Conservation (phyloP, 2,113 vertebrate genomes). For the Clarias batrachus region DNA sequence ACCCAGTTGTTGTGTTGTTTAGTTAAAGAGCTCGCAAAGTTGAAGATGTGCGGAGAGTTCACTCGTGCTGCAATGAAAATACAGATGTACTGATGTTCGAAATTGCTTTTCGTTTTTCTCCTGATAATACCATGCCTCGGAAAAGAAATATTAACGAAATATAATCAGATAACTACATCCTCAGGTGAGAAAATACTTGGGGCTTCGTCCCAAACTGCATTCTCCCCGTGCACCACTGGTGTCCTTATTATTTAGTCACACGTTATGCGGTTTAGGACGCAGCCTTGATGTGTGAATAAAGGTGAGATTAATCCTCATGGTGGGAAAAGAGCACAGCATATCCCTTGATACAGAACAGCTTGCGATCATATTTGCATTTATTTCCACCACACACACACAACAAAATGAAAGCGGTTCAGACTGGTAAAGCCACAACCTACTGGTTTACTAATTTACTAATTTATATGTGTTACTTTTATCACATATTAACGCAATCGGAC, state of each 20-base stretch:
- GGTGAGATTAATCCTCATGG: not conserved
- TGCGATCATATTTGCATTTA: not conserved
- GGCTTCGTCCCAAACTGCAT: not conserved
- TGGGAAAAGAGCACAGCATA: not conserved
- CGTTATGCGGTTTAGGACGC: not conserved
- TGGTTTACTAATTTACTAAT: constrained; percentile 7
- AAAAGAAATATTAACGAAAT: not conserved
- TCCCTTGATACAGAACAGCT: not conserved
- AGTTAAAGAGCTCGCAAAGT: not conserved
- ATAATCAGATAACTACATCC: not conserved
- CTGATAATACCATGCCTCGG: not conserved
- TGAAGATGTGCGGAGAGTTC: not conserved
- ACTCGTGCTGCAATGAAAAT: not conserved
- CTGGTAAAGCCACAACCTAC: not conserved
- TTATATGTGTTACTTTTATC: too few relatives aligned
- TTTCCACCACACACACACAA: not conserved
- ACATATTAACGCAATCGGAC: not conserved
- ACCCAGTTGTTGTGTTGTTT: not conserved
- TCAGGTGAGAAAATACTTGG: not conserved
- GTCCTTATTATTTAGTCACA: not conserved
- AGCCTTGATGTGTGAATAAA: not conserved
- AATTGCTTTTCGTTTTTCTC: not conserved
- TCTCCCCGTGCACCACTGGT: not conserved
- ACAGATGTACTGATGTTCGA: not conserved
- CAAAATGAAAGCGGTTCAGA: not conserved